Conservation (phyloP, 2,888 invertebrate species). For the Synanthedon myopaeformis region DNA sequence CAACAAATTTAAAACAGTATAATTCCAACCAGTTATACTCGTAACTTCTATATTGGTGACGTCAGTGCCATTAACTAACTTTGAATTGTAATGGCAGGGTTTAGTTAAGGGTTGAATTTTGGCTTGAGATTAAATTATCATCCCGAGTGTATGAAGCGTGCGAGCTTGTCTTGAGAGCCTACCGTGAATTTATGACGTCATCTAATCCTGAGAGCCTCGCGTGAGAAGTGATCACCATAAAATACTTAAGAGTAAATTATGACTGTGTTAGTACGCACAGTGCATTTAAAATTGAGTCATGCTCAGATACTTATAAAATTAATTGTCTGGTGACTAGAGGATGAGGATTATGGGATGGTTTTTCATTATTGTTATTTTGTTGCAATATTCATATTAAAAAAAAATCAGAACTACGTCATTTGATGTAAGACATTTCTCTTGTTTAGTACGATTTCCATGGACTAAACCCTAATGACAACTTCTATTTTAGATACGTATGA, state of each 20-base stretch:
- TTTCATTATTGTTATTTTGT: no score
- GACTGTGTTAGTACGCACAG: slow-evolving; percentile 6
- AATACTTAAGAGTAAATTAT: slow-evolving; percentile 6
- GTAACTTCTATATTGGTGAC: no score
- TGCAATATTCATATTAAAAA: no score
- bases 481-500: no score
- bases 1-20: no score
- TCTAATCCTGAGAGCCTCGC: slow-evolving; percentile 12
- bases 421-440: no score
- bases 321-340: no score
- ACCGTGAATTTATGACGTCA: slow-evolving; percentile 22
- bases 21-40: no score
- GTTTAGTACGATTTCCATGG: no score
- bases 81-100: slow-evolving; percentile 6
- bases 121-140: slow-evolving; percentile 20
- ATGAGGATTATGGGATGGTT: no score
- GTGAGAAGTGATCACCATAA: slow-evolving; percentile 8
- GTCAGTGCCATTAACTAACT: background rate
- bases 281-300: slow-evolving; percentile 6
- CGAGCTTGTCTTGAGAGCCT: slow-evolving; percentile 4
- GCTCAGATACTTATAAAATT: background rate
- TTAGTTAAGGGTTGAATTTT: slow-evolving; percentile 17
- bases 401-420: no score
- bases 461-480: no score
- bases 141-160: slow-evolving; percentile 15